Conservation (phyloP, 2,113 vertebrate species). For the Etheostoma spectabile region DNA sequence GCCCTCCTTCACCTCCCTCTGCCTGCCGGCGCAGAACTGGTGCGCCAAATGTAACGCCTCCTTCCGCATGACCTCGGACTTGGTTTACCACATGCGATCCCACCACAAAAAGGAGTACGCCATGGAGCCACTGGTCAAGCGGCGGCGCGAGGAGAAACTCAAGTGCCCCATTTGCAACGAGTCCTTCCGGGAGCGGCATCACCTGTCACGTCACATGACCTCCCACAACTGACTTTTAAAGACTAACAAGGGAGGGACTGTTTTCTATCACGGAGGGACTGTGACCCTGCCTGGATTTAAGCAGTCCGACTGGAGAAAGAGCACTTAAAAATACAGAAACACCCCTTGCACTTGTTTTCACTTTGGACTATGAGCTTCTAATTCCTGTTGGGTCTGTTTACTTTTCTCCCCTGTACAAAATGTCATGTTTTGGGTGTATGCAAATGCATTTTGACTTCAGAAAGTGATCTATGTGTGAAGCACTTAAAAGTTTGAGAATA, state of each 20-base stretch:
- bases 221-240: slow-evolving; percentile 86
- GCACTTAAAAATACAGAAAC: slow-evolving; percentile 37
- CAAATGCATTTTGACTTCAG: slow-evolving; percentile 91
- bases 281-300: slow-evolving; percentile 47
- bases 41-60: slow-evolving; percentile 99
- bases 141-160: slow-evolving; percentile 96
- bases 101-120: slow-evolving; percentile 98
- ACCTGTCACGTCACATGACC: slow-evolving; percentile 98
- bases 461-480: slow-evolving; percentile 95
- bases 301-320: slow-evolving; percentile 27
- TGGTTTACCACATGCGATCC: slow-evolving; percentile 99
- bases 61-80: slow-evolving; percentile 98
- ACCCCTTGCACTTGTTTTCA: slow-evolving; percentile 90
- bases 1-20: slow-evolving; percentile 96
- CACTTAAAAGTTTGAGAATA: slow-evolving; percentile 91
- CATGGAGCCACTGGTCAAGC: slow-evolving; percentile 94
- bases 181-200: slow-evolving; percentile 96
- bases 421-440: slow-evolving; percentile 93
- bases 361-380: slow-evolving; percentile 85
- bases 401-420: slow-evolving; percentile 72
- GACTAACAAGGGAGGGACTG: not conserved
- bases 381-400: slow-evolving; percentile 48
- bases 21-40: slow-evolving; percentile 98
- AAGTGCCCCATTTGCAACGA: slow-evolving; percentile 99
- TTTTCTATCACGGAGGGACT: slow-evolving; percentile 2